Percentiles rank a stretch among this genome's conserved stretches.
Conservation (phyloP, 1,140 invertebrate genomes). For the Macrobrachium rosenbergii region DNA sequence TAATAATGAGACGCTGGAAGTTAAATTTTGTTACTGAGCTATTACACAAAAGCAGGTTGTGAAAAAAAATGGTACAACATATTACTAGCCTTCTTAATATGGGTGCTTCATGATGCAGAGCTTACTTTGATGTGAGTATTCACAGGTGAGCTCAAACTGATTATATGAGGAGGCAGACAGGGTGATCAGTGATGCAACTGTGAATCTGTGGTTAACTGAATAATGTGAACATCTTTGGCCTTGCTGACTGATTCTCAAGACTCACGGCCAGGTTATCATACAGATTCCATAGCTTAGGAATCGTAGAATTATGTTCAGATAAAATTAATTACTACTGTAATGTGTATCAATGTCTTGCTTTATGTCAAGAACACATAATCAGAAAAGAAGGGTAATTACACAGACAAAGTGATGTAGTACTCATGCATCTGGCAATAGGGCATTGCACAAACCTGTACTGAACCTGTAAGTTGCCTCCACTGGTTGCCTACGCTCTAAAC, state of each 20-base stretch:
- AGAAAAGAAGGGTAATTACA: not conserved
- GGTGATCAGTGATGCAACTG: not conserved
- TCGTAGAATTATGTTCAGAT: constrained; percentile 26
- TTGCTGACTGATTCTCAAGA: constrained; percentile 25
- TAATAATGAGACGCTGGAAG: too few species aligned
- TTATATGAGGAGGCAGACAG: constrained; percentile 20
- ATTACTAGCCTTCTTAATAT: too few species aligned
- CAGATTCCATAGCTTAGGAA: constrained; percentile 30
- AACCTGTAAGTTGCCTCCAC: too few species aligned
- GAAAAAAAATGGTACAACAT: too few species aligned
- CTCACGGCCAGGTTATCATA: constrained; percentile 32
- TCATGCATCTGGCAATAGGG: too few species aligned
- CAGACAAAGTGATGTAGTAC: too few species aligned
- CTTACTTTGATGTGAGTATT: constrained; percentile 29
- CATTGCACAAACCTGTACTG: too few species aligned
- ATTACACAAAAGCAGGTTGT: too few species aligned
- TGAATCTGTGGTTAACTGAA: constrained; percentile 19
- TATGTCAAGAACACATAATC: constrained; percentile 29
- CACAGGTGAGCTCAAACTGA: constrained; percentile 15
- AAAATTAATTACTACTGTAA: constrained; percentile 25
- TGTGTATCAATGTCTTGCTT: constrained; percentile 29
- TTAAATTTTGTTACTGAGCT: too few species aligned
- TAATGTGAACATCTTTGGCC: not conserved
- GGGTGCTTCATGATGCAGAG: too few species aligned
- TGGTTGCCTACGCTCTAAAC: too few species aligned